Evolutionary conservation across 2,797 vertebrate genomes (phyloP), one percentile per base, ranked within the genome.

Genomic region (Clarias laeviceps): DNA sequence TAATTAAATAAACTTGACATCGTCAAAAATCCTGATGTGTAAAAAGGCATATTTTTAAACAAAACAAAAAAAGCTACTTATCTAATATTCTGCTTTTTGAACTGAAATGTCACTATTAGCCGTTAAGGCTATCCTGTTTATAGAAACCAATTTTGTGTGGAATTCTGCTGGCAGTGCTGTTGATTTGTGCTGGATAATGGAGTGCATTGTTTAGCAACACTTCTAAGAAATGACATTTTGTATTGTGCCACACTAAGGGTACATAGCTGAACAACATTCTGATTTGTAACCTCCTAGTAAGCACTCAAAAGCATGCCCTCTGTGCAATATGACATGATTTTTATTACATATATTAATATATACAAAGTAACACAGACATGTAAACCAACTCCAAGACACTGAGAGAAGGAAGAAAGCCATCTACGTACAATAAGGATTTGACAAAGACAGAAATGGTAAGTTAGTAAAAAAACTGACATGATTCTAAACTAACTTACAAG

Each of bases 111-210:
- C 15, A 74, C 18, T 54, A 56, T 80, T 56, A 65, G 6, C 18
- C 65, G 80, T 59, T 45, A 85, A 62, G 32, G 20, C n/a, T 59
- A n/a, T 59, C 84, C 22, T 79, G 76, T 85, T 45, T 78, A 68
- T 84, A 54, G 15, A 70, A 40, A 65, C 64, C 27, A 45, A 40
- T 54, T 20, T 29, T 84, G 79, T 78, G 29, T 6, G 22, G 24
- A 82, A 77, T 32, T n/a, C 62, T 62, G 15, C 37, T 3, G 18
- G 2, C 73, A 24, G 27, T 62, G n/a, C 12, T 12, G 24, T 8
- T 61, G 8, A 74, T 45, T 80, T 82, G 68, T 74, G 68, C 32
- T 29, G n/a, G 57, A 72, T 72, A 34, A 72, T n/a, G 40, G 5
- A 62, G 68, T 24, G 6, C 27, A 56, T 37, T 77, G 50, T 32